These are phyloP conservation scores for Torymus auratus DNA, from an alignment of 2,888 invertebrate species.

Conservation along the genomic window DNA sequence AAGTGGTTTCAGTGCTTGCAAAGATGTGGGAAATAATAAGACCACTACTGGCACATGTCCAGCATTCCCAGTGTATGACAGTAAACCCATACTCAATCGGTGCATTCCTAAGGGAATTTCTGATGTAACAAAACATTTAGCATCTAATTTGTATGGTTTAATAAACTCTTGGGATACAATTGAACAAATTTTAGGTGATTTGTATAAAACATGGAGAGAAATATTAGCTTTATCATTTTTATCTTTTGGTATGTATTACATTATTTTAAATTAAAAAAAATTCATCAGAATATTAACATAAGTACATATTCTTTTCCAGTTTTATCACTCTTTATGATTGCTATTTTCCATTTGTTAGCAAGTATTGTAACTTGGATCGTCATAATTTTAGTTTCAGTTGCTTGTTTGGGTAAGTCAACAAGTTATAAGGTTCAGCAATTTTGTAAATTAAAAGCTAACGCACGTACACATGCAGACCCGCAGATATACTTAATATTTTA, in stretches of 20 bases:
- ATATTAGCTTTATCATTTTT: conserved; percentile 88
- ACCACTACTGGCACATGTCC: conserved; percentile 78
- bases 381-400: conserved; percentile 87
- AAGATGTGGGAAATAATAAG: conserved; percentile 68
- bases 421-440: too few species aligned
- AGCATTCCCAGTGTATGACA: conserved; percentile 85
- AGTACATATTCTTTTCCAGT: conserved; percentile 78
- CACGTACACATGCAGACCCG: too few species aligned
- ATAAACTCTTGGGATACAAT: conserved; percentile 93
- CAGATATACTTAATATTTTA: background rate
- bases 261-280: conserved; percentile 16
- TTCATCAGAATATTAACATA: background rate
- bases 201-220: conserved; percentile 92
- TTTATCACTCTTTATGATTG: conserved; percentile 88
- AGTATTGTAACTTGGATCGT: conserved; percentile 92
- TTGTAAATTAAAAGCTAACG: too few species aligned
- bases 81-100: conserved; percentile 88
- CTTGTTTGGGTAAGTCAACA: conserved; percentile 81
- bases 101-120: conserved; percentile 89
- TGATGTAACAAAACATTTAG: conserved; percentile 81
- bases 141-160: conserved; percentile 86
- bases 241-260: conserved; percentile 84
- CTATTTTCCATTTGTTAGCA: conserved; percentile 90
- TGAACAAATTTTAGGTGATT: conserved; percentile 91
- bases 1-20: conserved; percentile 71